Percentiles rank a stretch among this genome's conserved stretches.
Evolutionary conservation across 1,140 invertebrate genomes (phyloP).

Genomic region (Nephotettix cincticeps): DNA sequence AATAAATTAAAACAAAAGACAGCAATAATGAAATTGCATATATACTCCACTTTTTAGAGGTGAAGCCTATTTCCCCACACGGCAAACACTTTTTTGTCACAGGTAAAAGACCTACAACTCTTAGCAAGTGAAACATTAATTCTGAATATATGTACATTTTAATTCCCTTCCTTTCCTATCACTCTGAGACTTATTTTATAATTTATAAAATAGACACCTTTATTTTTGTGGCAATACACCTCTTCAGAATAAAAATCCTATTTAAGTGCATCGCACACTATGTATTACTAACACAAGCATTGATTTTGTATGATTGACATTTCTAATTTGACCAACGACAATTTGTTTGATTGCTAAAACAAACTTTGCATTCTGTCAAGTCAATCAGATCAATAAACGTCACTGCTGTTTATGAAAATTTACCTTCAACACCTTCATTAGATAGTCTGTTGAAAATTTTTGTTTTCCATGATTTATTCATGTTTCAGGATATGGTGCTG

Average conservation of each 20-base stretch:
- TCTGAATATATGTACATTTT: neutral
- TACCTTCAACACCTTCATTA: neutral
- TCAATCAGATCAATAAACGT: neutral
- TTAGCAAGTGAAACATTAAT: neutral
- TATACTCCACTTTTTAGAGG: neutral
- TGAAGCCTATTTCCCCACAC: neutral
- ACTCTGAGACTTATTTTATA: too few relatives aligned
- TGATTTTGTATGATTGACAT: neutral
- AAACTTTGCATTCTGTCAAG: neutral
- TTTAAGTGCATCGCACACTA: too few relatives aligned
- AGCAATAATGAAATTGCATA: neutral
- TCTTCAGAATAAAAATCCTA: too few relatives aligned
- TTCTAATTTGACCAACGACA: neutral
- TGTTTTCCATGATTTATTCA: constrained; percentile 24
- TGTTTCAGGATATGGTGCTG: constrained; percentile 62
- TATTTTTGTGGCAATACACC: too few relatives aligned
- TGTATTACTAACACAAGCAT: too few relatives aligned
- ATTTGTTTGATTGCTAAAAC: neutral
- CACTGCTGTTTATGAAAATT: neutral
- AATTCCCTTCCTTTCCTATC: too few relatives aligned
- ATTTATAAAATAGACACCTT: too few relatives aligned
- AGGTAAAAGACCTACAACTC: neutral
- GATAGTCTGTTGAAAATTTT: neutral
- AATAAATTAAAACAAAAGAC: neutral
- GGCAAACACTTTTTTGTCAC: neutral